A percentile compares a stretch with the other conserved stretches of the same genome.
Evolutionary conservation across 2,113 vertebrate species (phyloP).

Genomic region (Cottus gobio): DNA sequence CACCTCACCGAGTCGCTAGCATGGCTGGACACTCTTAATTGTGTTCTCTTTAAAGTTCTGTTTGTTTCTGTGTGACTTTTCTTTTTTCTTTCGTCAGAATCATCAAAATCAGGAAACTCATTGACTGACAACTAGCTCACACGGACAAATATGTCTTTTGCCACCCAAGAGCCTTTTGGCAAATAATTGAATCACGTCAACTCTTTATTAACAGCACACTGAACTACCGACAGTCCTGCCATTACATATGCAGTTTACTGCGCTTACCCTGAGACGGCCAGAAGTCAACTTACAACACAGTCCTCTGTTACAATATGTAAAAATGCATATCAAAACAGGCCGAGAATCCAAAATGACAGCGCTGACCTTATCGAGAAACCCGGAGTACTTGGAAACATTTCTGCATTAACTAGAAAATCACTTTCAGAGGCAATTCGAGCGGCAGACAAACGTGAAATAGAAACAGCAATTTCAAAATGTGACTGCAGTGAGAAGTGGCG

Average conservation of each 20-base stretch:
- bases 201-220: neutral
- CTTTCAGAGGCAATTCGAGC: conserved; percentile 34
- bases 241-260: neutral
- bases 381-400: conserved; percentile 14
- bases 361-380: conserved; percentile 48
- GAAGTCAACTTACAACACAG: neutral
- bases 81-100: neutral
- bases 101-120: neutral
- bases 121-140: neutral
- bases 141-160: neutral
- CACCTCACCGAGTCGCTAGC: neutral
- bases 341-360: conserved; percentile 28
- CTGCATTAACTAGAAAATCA: conserved; percentile 23
- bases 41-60: neutral
- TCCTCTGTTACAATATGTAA: conserved; percentile 14
- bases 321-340: conserved; percentile 8
- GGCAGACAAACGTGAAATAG: conserved; percentile 14
- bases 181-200: conserved; percentile 8
- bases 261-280: neutral
- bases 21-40: neutral
- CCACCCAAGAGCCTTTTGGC: neutral
- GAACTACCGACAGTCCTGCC: neutral
- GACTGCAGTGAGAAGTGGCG: conserved; percentile 31
- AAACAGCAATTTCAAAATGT: conserved; percentile 44
- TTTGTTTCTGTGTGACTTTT: neutral